Evolutionary conservation across 92 coral and sea anemone genomes (phyloP).

Genomic region (Metridium senile): DNA sequence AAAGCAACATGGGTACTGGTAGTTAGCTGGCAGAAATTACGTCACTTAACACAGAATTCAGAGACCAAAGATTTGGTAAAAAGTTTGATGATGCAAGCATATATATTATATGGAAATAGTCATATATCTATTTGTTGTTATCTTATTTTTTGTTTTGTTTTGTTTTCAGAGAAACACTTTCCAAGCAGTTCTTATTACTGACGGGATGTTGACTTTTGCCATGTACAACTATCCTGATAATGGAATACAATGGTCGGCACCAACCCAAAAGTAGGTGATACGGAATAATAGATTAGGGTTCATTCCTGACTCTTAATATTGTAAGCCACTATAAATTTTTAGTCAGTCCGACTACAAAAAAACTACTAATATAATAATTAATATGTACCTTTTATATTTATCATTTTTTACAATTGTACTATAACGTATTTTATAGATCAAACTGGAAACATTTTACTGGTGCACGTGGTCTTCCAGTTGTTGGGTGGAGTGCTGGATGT

Average conservation of each 20-base stretch:
- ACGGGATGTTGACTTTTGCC: slow-evolving; percentile 43
- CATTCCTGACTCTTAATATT: neutral
- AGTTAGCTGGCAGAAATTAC: slow-evolving; percentile 52
- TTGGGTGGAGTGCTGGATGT: slow-evolving; percentile 13
- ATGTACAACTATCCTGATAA: slow-evolving; percentile 48
- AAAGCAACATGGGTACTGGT: slow-evolving; percentile 57
- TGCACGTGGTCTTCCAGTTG: slow-evolving; percentile 25
- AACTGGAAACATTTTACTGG: slow-evolving; percentile 11
- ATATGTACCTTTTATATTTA: too few relatives aligned
- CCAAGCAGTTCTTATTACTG: slow-evolving; percentile 45
- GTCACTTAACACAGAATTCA: slow-evolving; percentile 14
- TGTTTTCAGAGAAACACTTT: slow-evolving; percentile 45
- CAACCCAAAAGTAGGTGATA: slow-evolving; percentile 19
- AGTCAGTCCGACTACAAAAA: neutral
- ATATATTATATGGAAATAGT: too few relatives aligned
- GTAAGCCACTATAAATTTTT: neutral
- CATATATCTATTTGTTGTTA: neutral
- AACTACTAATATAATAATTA: neutral
- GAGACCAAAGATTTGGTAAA: slow-evolving; percentile 26
- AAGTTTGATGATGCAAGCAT: neutral
- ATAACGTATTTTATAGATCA: neutral
- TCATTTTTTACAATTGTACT: neutral
- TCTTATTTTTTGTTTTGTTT: neutral
- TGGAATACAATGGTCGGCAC: slow-evolving; percentile 64
- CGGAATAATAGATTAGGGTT: neutral